phyloP scores from a whole-genome alignment of 1,140 invertebrate species.

The Magallana angulata region DNA sequence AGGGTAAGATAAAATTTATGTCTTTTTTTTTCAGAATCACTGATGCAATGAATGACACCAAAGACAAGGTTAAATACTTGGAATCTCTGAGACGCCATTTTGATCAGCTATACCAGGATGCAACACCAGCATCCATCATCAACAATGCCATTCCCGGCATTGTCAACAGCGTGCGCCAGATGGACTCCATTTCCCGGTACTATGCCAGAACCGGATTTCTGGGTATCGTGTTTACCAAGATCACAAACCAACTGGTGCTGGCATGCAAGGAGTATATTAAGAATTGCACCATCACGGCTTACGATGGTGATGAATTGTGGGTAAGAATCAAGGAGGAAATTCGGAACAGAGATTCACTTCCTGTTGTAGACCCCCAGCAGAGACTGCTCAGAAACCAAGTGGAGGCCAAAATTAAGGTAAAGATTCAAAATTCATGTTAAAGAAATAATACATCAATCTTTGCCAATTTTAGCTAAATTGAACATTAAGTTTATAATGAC shows the following conservation, averaged over 20 bases:
- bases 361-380: constrained; percentile 66
- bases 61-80: constrained; percentile 79
- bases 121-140: constrained; percentile 74
- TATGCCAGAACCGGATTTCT: constrained; percentile 78
- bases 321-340: constrained; percentile 73
- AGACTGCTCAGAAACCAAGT: constrained; percentile 70
- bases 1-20: too few relatives aligned
- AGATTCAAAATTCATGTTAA: neutral
- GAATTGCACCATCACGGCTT: constrained; percentile 68
- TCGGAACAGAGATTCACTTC: constrained; percentile 60
- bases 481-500: too few relatives aligned
- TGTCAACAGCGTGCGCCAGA: constrained; percentile 76
- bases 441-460: too few relatives aligned
- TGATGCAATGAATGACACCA: constrained; percentile 79
- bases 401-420: constrained; percentile 74
- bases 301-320: constrained; percentile 76
- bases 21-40: constrained; percentile 74
- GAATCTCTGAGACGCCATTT: constrained; percentile 77
- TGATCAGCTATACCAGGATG: constrained; percentile 76
- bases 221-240: constrained; percentile 78
- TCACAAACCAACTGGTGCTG: constrained; percentile 78
- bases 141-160: constrained; percentile 76
- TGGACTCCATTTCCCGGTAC: constrained; percentile 78
- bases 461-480: too few relatives aligned
- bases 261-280: constrained; percentile 78